phyloP scores from a whole-genome alignment of 2,888 invertebrate species.

The Holacanthella duospinosa region DNA sequence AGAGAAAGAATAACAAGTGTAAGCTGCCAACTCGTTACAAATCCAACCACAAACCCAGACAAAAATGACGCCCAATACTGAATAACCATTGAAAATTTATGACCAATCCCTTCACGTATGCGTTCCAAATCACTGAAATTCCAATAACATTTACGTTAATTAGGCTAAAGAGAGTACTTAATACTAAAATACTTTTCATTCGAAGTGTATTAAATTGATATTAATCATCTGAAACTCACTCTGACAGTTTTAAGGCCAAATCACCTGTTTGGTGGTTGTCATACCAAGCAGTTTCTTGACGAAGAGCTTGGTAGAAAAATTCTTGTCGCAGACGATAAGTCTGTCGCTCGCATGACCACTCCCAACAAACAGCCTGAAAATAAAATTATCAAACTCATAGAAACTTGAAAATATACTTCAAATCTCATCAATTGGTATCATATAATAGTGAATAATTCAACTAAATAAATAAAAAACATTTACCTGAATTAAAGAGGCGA shows the following conservation, averaged over 20 bases:
- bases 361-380: conserved; percentile 40
- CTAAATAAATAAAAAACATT: neutral
- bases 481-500: conserved; percentile 45
- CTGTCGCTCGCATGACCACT: conserved; percentile 42
- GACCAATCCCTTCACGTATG: conserved; percentile 46
- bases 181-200: too few species aligned
- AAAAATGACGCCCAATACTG: conserved; percentile 43
- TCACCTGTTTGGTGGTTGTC: conserved; percentile 45
- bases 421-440: neutral
- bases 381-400: neutral
- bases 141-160: too few species aligned
- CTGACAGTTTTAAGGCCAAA: conserved; percentile 45
- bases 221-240: conserved; percentile 40
- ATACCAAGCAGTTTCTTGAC: conserved; percentile 43
- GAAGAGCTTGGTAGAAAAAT: conserved; percentile 41
- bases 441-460: too few species aligned
- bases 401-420: neutral
- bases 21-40: conserved; percentile 47
- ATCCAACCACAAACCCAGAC: conserved; percentile 44
- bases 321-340: conserved; percentile 40
- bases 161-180: too few species aligned
- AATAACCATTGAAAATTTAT: conserved; percentile 44
- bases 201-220: neutral
- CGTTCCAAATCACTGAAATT: conserved; percentile 46
- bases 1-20: conserved; percentile 48